These are phyloP conservation scores for Schizothorax lantsangensis DNA, from an alignment of 2,797 vertebrate genomes.

Conservation along the genomic window DNA sequence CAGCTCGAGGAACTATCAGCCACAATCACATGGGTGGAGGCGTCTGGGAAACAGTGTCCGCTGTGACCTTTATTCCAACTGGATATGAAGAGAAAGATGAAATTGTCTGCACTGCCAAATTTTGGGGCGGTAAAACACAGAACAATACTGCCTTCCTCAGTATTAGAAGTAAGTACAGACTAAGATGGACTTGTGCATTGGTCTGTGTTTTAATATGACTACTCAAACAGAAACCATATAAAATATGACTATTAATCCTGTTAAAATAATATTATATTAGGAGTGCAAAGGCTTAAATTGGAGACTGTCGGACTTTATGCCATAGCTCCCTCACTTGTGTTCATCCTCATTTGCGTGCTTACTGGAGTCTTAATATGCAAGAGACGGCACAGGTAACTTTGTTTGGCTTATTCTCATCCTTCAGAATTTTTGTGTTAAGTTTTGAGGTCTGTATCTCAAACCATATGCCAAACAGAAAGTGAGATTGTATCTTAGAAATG, in stretches of 20 bases:
- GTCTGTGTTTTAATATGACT: not conserved
- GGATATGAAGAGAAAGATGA: conserved; percentile 65
- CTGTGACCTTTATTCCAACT: conserved; percentile 46
- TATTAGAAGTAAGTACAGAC: conserved; percentile 63
- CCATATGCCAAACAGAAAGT: not conserved
- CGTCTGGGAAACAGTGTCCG: conserved; percentile 45
- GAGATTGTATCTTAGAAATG: not conserved
- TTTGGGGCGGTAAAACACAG: conserved; percentile 60
- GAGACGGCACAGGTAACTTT: conserved; percentile 1
- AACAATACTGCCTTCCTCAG: conserved; percentile 54
- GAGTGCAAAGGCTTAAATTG: not conserved
- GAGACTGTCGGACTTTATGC: not conserved
- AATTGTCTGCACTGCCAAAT: conserved; percentile 64
- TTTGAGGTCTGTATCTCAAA: not conserved
- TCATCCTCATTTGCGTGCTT: conserved; percentile 31
- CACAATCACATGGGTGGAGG: conserved; percentile 42
- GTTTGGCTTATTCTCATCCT: not conserved
- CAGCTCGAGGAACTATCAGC: conserved; percentile 40
- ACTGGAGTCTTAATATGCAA: conserved; percentile 34
- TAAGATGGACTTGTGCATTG: not conserved
- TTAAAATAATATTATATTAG: not conserved
- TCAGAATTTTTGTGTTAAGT: not conserved
- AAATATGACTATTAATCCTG: not conserved
- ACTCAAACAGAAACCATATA: not conserved
- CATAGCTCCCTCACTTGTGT: conserved; percentile 13